Conservation (phyloP, 2,113 vertebrate species). For the Rhinopomastus cyanomelas region DNA sequence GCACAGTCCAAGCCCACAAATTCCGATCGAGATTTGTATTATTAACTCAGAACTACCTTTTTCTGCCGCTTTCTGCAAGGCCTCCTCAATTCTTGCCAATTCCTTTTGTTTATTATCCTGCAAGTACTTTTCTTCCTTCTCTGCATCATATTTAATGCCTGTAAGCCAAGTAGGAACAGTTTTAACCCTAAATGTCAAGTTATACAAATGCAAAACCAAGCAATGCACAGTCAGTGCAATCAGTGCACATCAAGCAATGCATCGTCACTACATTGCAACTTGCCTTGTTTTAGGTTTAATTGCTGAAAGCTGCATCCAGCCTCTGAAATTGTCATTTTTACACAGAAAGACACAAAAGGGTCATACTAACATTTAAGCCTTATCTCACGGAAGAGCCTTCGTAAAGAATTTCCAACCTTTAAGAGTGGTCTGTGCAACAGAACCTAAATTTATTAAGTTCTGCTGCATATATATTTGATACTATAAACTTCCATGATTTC, state of each 20-base stretch:
- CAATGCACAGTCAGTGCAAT: neutral
- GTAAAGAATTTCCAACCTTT: accelerated
- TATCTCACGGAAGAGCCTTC: neutral
- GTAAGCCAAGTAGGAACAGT: neutral
- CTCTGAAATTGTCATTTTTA: neutral
- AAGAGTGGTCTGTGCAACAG: neutral
- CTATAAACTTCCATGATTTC: neutral
- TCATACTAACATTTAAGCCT: neutral
- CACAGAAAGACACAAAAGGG: neutral
- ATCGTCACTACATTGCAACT: neutral
- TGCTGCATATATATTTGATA: neutral
- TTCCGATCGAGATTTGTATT: neutral
- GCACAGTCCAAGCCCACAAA: neutral
- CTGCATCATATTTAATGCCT: slow-evolving; percentile 93
- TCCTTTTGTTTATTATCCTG: slow-evolving; percentile 94
- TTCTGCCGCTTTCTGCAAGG: slow-evolving; percentile 84
- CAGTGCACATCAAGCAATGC: neutral
- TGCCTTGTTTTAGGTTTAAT: neutral
- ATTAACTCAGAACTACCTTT: slow-evolving; percentile 81
- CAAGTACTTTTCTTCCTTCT: slow-evolving; percentile 89
- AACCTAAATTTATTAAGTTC: neutral
- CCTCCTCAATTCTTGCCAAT: slow-evolving; percentile 90
- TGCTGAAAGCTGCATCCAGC: neutral
- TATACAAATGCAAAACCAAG: neutral
- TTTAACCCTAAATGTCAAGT: neutral